Evolutionary conservation across 2,113 vertebrate species (phyloP).

Genomic region (Notarius quadriscutis): DNA sequence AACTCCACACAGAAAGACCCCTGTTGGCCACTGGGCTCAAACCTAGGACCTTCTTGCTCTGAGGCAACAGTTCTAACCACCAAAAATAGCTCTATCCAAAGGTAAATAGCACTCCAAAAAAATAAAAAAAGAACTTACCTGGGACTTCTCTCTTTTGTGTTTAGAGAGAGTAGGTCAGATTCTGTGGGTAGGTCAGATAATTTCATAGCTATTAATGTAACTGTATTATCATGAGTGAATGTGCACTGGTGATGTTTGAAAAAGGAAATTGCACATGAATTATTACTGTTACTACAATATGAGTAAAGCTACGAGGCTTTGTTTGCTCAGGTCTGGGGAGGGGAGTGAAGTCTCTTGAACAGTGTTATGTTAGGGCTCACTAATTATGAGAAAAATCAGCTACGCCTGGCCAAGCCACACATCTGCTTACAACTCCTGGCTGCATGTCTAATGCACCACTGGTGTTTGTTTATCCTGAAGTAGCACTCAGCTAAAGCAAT

Average conservation of each 20-base stretch:
- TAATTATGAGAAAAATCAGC: slow-evolving; percentile 55
- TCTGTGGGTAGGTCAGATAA: background rate
- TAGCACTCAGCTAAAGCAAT: slow-evolving; percentile 45
- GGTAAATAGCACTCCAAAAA: background rate
- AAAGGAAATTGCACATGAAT: slow-evolving; percentile 38
- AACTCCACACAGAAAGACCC: too few species aligned
- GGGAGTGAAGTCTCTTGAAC: slow-evolving; percentile 41
- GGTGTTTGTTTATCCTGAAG: slow-evolving; percentile 48
- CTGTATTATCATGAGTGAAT: background rate
- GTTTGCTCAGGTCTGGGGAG: slow-evolving; percentile 38
- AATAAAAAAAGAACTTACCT: background rate
- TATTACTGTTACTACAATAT: background rate
- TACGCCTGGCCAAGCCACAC: slow-evolving; percentile 52
- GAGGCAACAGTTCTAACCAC: too few species aligned
- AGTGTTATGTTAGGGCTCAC: slow-evolving; percentile 52
- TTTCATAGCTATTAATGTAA: slow-evolving; percentile 4
- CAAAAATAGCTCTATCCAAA: background rate
- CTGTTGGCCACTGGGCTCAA: too few species aligned
- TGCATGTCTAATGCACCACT: slow-evolving; percentile 50
- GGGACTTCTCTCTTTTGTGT: background rate
- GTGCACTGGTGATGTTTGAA: slow-evolving; percentile 28
- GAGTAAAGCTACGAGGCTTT: slow-evolving; percentile 29
- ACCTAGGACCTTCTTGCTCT: too few species aligned
- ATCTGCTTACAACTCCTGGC: slow-evolving; percentile 52
- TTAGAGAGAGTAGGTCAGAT: background rate